These are phyloP conservation scores for Drosophila eugracilis DNA, from an alignment of 1,140 invertebrate genomes.

Conservation along the genomic window DNA sequence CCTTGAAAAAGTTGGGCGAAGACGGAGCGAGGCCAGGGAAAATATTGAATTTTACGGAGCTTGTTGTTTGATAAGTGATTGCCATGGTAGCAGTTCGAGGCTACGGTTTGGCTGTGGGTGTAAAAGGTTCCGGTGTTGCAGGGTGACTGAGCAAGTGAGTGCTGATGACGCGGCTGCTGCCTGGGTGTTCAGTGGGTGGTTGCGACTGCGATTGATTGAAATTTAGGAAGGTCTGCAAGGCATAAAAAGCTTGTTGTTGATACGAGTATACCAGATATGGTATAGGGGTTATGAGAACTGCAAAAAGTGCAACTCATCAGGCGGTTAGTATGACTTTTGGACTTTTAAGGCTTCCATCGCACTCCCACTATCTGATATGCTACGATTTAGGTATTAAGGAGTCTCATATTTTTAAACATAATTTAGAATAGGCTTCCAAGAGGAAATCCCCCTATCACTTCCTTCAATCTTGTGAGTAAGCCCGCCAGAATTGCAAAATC, in stretches of 20 bases:
- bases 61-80: slow-evolving; percentile 78
- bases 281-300: too few species aligned
- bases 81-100: slow-evolving; percentile 65
- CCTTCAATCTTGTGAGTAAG: too few species aligned
- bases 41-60: slow-evolving; percentile 76
- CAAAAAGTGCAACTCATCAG: too few species aligned
- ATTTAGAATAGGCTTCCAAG: too few species aligned
- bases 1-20: slow-evolving; percentile 30
- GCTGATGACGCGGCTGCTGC: slow-evolving; percentile 19
- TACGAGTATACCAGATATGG: too few species aligned
- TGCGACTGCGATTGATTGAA: slow-evolving; percentile 15
- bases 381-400: too few species aligned
- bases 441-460: too few species aligned
- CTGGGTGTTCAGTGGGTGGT: background rate
- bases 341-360: too few species aligned
- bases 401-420: too few species aligned
- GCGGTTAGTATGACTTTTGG: too few species aligned
- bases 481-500: too few species aligned
- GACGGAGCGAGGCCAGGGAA: slow-evolving; percentile 33
- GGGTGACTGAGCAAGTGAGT: slow-evolving; percentile 4
- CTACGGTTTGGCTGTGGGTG: slow-evolving; percentile 8
- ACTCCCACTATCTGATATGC: too few species aligned
- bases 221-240: background rate
- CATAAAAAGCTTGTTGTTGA: background rate
- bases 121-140: background rate